These are phyloP conservation scores for Phrynocephalus forsythii DNA, from an alignment of 2,797 vertebrate species.

Conservation along the genomic window DNA sequence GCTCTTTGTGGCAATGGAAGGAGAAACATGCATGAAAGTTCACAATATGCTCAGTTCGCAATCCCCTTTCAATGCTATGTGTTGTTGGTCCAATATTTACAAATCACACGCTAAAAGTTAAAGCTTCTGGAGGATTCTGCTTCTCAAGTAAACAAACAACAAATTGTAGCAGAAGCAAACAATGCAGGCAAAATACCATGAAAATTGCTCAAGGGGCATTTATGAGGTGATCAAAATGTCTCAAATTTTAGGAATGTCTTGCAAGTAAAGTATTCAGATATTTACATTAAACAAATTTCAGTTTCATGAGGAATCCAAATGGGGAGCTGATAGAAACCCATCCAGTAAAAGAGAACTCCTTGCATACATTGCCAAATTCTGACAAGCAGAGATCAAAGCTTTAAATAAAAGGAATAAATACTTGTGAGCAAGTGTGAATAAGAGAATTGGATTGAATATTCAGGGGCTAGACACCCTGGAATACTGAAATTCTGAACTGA, in stretches of 20 bases:
- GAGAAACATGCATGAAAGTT: not conserved
- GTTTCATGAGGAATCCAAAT: constrained; percentile 59
- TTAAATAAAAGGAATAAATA: constrained; percentile 62
- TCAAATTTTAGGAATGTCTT: constrained; percentile 40
- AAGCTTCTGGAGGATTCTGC: constrained; percentile 23
- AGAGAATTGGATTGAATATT: constrained; percentile 65
- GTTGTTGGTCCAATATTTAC: not conserved
- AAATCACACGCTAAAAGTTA: constrained; percentile 24
- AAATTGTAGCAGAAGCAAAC: constrained; percentile 32
- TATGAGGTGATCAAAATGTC: constrained; percentile 50
- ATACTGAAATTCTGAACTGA: constrained; percentile 65
- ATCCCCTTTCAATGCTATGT: not conserved
- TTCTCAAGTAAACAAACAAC: constrained; percentile 29
- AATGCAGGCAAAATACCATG: constrained; percentile 39
- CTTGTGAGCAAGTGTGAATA: constrained; percentile 63
- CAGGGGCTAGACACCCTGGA: constrained; percentile 52
- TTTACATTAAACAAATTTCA: constrained; percentile 50
- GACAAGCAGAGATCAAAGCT: constrained; percentile 65
- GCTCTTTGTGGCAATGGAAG: constrained; percentile 10
- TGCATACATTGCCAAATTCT: constrained; percentile 58
- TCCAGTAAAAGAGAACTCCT: constrained; percentile 50
- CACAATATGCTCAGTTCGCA: not conserved
- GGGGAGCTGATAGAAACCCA: constrained; percentile 55
- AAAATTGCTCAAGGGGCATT: constrained; percentile 45
- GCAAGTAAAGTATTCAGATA: constrained; percentile 49